phyloP scores from a whole-genome alignment of 2,113 vertebrate genomes.

The Colistium nudipinnis region DNA sequence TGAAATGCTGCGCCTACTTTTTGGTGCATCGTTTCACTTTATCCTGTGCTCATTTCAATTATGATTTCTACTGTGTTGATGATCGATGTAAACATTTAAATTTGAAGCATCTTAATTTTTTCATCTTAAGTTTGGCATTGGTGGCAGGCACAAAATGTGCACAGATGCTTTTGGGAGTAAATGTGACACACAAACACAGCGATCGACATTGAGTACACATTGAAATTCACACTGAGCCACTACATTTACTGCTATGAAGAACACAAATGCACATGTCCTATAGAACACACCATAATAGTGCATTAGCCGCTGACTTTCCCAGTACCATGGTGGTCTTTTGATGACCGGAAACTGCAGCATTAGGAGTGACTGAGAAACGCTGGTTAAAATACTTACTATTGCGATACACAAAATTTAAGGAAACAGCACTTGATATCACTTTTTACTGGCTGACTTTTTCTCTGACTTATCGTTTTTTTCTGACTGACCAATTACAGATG shows the following conservation, averaged over 20 bases:
- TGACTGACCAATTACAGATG: conserved; percentile 11
- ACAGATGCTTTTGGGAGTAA: not conserved
- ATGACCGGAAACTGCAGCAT: conserved; percentile 14
- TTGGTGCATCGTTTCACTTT: not conserved
- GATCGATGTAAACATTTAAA: conserved; percentile 29
- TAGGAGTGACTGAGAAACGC: not conserved
- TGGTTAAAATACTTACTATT: conserved; percentile 5
- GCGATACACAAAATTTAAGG: conserved; percentile 29
- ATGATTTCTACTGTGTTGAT: conserved; percentile 1
- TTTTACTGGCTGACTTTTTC: conserved; percentile 12
- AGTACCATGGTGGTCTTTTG: not conserved
- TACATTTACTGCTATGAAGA: conserved; percentile 6
- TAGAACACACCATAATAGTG: conserved; percentile 11
- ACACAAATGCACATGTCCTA: not conserved
- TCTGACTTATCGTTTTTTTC: not conserved
- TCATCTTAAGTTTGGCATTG: not conserved
- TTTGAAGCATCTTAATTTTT: conserved; percentile 2
- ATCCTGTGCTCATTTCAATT: conserved; percentile 42
- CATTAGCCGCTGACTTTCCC: conserved; percentile 14
- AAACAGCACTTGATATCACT: conserved; percentile 40
- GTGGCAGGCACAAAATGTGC: not conserved
- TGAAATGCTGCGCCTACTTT: not conserved
- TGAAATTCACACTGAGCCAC: conserved; percentile 24
- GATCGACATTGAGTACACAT: not conserved
- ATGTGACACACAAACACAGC: conserved; percentile 25